Conservation (phyloP, 2,113 vertebrate species). For the Epinephelus moara region DNA sequence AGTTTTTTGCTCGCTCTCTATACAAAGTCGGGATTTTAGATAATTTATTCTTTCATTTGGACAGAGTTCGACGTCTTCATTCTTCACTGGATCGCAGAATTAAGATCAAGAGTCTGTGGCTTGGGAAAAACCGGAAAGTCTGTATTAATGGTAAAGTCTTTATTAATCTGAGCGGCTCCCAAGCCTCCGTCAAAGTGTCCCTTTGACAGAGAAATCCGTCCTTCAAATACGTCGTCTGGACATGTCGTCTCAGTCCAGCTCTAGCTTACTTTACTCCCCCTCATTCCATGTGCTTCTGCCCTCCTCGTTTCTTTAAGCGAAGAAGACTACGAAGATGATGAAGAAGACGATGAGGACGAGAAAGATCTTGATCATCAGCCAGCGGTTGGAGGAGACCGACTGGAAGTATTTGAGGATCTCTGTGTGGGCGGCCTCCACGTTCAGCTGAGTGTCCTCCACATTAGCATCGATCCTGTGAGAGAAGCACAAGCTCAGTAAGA, state of each 20-base stretch:
- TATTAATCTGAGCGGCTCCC: slow-evolving; percentile 27
- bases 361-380: slow-evolving; percentile 98
- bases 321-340: slow-evolving; percentile 95
- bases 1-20: slow-evolving; percentile 42
- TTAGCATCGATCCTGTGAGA: slow-evolving; percentile 90
- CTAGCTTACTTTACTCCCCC: slow-evolving; percentile 42
- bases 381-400: slow-evolving; percentile 94
- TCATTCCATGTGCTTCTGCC: not conserved
- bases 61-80: slow-evolving; percentile 55
- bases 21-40: slow-evolving; percentile 61
- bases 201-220: slow-evolving; percentile 35
- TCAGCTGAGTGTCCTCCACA: slow-evolving; percentile 92
- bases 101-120: slow-evolving; percentile 47
- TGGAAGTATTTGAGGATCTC: slow-evolving; percentile 97
- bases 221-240: slow-evolving; percentile 44
- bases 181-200: slow-evolving; percentile 42
- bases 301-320: slow-evolving; percentile 84
- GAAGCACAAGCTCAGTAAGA: not conserved
- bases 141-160: slow-evolving; percentile 7
- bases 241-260: slow-evolving; percentile 37
- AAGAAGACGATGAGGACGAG: slow-evolving; percentile 94
- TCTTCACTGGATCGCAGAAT: slow-evolving; percentile 42
- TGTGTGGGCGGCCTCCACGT: slow-evolving; percentile 91
- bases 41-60: slow-evolving; percentile 55
- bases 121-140: slow-evolving; percentile 48